Evolutionary conservation across 2,888 invertebrate species (phyloP).

Genomic region (Dasysyrphus albostriatus): DNA sequence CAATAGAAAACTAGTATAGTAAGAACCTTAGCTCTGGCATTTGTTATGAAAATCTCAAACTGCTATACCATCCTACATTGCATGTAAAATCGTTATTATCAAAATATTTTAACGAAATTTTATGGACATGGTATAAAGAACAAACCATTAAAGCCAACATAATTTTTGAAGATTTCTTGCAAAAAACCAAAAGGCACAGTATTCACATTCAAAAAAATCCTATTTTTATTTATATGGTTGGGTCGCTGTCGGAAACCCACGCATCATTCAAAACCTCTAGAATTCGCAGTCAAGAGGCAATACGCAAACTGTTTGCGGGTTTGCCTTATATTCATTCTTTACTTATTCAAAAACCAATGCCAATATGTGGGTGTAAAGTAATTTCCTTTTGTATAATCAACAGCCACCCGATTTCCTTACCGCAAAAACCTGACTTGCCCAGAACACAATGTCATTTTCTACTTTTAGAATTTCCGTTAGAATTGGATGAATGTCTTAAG

Average conservation of each 20-base stretch:
- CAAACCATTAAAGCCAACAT: constrained; percentile 37
- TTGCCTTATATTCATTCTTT: neutral
- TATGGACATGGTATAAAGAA: neutral
- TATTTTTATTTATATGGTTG: neutral
- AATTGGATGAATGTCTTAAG: neutral
- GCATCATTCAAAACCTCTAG: constrained; percentile 11
- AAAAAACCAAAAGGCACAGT: constrained; percentile 40
- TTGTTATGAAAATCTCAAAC: constrained; percentile 33
- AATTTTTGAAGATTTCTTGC: constrained; percentile 33
- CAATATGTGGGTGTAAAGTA: constrained; percentile 66
- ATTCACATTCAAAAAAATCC: constrained; percentile 25
- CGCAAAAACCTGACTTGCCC: constrained; percentile 33
- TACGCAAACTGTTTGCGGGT: neutral
- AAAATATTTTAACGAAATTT: neutral
- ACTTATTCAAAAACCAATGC: neutral
- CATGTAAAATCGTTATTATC: constrained; percentile 26
- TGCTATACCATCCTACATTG: neutral
- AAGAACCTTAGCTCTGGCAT: constrained; percentile 3
- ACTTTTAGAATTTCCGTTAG: constrained; percentile 51
- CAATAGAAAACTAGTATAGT: neutral
- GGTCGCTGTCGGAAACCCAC: constrained; percentile 19
- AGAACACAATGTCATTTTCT: constrained; percentile 37
- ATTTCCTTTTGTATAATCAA: constrained; percentile 71
- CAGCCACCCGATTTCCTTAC: constrained; percentile 53
- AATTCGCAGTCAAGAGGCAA: constrained; percentile 31